Evolutionary conservation across 2,797 vertebrate species (phyloP), one percentile per base, ranked within the genome.

Genomic region (Rhyacichthys aspro): DNA sequence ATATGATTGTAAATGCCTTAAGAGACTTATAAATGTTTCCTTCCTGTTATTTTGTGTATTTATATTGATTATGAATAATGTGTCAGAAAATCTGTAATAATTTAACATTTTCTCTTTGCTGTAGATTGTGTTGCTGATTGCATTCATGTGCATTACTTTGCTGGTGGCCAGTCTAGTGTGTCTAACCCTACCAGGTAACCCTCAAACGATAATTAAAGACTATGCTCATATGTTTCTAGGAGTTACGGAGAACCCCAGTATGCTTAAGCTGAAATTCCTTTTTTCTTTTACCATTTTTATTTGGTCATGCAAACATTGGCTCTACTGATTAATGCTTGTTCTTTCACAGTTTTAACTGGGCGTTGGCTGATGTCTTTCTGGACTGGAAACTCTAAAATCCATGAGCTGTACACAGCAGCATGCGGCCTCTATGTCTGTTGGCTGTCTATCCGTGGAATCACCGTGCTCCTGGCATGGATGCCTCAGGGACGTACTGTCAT

Each of bases 311-410:
- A 60, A 11, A 50, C 15, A 9, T 7, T 33, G 8, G 17, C n/a
- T 53, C 17, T 47, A 18, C 23, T 15, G 8, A 59, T n/a, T 12
- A 36, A 48, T 53, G 12, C 63, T 23, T 58, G 28, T 49, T 48
- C 18, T 73, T 91, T 67, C 23, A 28, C 89, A 99, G 98, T 99
- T 47, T 98, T 96, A 53, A 95, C 95, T n/a, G 98, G 98, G n/a
- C 96, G 98, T 55, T 99, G 96, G 96, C 78, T 99, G 63, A 99
- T 99, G 98, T 99, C 97, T 0, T 99, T 99, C 90, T 99, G 98
- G 98, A 98, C 96, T 5, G 98, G 98, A 64, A 95, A 90, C 75
- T 95, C 96, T 65, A 99, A 98, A 92, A 98, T 99, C 82, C 98
- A 99, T 0, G 98, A 99, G 67, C 88, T 99, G 60, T 99, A 99